Evolutionary conservation across 1,140 invertebrate species (phyloP), one percentile per base, ranked within the genome.

Genomic region (Cotesia vestalis): DNA sequence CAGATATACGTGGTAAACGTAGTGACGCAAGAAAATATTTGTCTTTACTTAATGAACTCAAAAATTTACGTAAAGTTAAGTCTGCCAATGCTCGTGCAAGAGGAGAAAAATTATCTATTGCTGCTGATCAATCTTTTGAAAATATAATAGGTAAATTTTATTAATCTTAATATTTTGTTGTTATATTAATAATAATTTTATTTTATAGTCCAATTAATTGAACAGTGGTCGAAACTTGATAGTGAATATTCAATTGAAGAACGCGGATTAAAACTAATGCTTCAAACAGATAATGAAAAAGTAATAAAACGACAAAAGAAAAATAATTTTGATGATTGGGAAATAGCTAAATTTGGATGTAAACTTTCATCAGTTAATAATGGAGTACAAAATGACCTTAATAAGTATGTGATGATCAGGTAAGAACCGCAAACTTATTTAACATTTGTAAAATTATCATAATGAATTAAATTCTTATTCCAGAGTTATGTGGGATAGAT

Each of bases 1-100:
- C 89, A 55, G 92, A 93, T 77, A 91, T 94, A 0, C 83, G 89
- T 34, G 88, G 88, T 60, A 93, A 93, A 79, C 90, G 92, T 78
- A 88, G 82, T 46, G 92, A 94, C 79, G 90, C 90, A 0, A 90
- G 89, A 67, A 91, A 91, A 77, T 90, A 89, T 76, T 79, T 92
- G 1, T 82, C 86, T 0, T 81, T 93, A 27, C 79, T 94, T 14
- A 88, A 90, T 38, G 88, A 90, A 9, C 78, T 95, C 14, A 73
- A 88, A 35, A 91, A 91, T 78, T 83, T 94, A 8, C 84, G 92
- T 60, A 86, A 83, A 67, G 87, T 91, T 4, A 88, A 92, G 74
- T 84, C 89, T 57, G 89, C 90, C 36, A 89, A 90, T 55, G 89
- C 88, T 36, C 84, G 85, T 61, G 89, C 91, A 3, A 87, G 90